These are phyloP conservation scores for Semaprochilodus insignis DNA, from an alignment of 2,797 vertebrate species.

Conservation along the genomic window DNA sequence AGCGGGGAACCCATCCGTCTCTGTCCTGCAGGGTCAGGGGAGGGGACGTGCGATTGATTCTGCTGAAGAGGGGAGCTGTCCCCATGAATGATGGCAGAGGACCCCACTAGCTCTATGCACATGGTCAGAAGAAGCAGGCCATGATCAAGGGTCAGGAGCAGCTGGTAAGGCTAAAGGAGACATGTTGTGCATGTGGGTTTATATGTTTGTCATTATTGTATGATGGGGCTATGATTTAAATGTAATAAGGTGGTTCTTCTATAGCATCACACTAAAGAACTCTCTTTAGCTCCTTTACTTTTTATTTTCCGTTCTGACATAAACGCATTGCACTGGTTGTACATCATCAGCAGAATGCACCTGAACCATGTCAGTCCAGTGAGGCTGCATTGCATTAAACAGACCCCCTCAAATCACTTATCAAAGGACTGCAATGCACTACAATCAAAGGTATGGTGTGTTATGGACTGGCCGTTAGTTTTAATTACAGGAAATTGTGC, in stretches of 20 bases:
- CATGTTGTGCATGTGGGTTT: constrained; percentile 31
- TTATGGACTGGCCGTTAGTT: constrained; percentile 66
- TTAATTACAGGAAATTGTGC: constrained; percentile 73
- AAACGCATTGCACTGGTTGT: background rate
- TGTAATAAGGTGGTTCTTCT: background rate
- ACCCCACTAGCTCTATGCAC: constrained; percentile 76
- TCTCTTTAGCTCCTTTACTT: background rate
- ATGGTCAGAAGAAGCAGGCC: constrained; percentile 72
- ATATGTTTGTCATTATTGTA: constrained; percentile 37
- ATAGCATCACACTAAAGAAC: too few species aligned
- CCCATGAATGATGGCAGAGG: constrained; percentile 76
- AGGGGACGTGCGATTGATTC: constrained; percentile 69
- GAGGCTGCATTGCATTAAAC: constrained; percentile 28
- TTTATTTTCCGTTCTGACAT: too few species aligned
- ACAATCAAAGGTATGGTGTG: constrained; percentile 56
- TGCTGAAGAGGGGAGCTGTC: constrained; percentile 56
- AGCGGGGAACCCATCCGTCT: constrained; percentile 78
- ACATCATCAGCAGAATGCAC: background rate
- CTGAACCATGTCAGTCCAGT: constrained; percentile 3
- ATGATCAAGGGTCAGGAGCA: constrained; percentile 78
- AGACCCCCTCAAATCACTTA: constrained; percentile 53
- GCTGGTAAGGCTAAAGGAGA: constrained; percentile 75
- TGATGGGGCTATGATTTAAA: constrained; percentile 33
- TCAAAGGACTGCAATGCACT: constrained; percentile 52
- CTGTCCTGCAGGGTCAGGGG: constrained; percentile 74